These are phyloP conservation scores for Tetramorium simillimum DNA, from an alignment of 1,140 invertebrate species.

Conservation along the genomic window DNA sequence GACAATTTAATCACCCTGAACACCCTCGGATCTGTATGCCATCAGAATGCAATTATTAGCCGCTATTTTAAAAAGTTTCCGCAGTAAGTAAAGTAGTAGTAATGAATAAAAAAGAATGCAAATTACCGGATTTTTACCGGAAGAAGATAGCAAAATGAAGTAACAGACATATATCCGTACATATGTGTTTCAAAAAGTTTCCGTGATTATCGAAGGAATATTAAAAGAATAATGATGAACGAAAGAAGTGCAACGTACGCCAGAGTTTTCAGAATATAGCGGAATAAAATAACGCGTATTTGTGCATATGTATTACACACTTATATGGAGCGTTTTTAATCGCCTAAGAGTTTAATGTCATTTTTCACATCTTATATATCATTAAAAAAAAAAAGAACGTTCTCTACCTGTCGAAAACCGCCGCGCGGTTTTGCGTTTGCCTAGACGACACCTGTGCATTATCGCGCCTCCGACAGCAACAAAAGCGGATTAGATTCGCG, in stretches of 20 bases:
- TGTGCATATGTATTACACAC: too few species aligned
- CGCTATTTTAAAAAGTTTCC: background rate
- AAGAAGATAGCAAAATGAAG: background rate
- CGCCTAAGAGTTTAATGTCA: background rate
- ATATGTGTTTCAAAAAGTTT: background rate
- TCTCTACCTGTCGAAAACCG: conserved; percentile 10
- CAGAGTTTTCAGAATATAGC: background rate
- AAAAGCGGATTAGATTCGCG: conserved; percentile 70
- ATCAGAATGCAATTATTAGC: background rate
- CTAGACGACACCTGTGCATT: conserved; percentile 31
- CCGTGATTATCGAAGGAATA: background rate
- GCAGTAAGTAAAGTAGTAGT: background rate
- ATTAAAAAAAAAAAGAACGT: background rate
- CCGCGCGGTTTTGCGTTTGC: background rate
- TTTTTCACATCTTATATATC: background rate
- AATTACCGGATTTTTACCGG: background rate
- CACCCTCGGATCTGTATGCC: background rate
- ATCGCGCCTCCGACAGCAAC: conserved; percentile 40
- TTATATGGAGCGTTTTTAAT: background rate
- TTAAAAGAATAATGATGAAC: background rate
- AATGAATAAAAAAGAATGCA: background rate
- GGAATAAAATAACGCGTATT: background rate
- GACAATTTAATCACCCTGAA: background rate
- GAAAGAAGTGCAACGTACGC: background rate
- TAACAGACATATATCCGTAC: background rate